A percentile compares a stretch with the other conserved stretches of the same genome.
Evolutionary conservation across 2,888 invertebrate genomes (phyloP).

Genomic region (Spialia ferax): DNA sequence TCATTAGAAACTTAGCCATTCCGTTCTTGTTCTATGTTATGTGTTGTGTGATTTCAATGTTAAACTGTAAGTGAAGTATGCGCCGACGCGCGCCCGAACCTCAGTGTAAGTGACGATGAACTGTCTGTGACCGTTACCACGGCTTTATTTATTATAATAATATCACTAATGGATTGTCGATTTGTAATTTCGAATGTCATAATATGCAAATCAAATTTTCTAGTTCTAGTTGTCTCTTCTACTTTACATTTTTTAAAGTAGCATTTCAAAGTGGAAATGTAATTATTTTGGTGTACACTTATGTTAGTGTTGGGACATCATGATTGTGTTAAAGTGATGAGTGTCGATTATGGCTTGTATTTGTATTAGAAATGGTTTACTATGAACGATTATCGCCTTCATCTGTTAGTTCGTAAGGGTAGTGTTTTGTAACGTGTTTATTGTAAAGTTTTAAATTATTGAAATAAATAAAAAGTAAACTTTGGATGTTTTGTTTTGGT

Average conservation of each 20-base stretch:
- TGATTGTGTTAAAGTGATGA: conserved; percentile 34
- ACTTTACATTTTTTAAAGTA: conserved; percentile 38
- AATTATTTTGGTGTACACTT: conserved; percentile 38
- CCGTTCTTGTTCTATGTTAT: conserved; percentile 34
- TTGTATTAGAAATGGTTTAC: conserved; percentile 28
- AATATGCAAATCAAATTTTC: conserved; percentile 32
- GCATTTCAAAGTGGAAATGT: conserved; percentile 38
- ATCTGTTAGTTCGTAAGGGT: conserved; percentile 36
- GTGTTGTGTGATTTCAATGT: conserved; percentile 31
- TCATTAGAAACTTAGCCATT: conserved; percentile 32
- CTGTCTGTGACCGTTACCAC: conserved; percentile 18
- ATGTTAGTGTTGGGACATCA: conserved; percentile 19
- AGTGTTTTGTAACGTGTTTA: conserved; percentile 41
- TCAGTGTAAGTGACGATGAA: conserved; percentile 15
- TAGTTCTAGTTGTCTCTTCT: conserved; percentile 37
- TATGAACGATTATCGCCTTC: conserved; percentile 34
- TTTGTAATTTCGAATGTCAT: conserved; percentile 28
- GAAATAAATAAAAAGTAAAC: conserved; percentile 19
- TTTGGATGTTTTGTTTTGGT: conserved; percentile 19
- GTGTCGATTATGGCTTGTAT: conserved; percentile 26
- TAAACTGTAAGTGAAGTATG: conserved; percentile 10
- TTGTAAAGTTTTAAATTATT: conserved; percentile 41
- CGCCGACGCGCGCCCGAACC: neutral
- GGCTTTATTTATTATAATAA: conserved; percentile 22
- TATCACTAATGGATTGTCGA: conserved; percentile 33